A percentile compares a stretch with the other conserved stretches of the same genome.
phyloP scores from a whole-genome alignment of 2,113 vertebrate genomes.

The Smithornis capensis region DNA sequence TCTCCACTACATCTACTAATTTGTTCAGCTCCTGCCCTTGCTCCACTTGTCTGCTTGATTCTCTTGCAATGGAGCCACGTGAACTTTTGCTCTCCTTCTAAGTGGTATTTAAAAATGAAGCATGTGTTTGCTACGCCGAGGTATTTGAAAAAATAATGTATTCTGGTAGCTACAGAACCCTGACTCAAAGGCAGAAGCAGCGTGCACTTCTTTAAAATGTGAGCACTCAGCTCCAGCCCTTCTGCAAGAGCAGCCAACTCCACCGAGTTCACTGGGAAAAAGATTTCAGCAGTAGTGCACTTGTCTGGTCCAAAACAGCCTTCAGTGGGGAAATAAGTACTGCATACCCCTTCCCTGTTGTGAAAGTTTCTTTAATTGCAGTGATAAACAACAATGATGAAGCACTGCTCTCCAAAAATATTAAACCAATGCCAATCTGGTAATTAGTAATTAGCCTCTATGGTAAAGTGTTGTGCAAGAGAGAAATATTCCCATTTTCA shows the following conservation, averaged over 20 bases:
- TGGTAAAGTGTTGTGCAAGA: slow-evolving; percentile 2
- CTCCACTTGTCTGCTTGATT: background rate
- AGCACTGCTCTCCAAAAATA: slow-evolving; percentile 44
- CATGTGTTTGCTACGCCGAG: background rate
- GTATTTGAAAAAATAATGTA: background rate
- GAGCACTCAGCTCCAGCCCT: background rate
- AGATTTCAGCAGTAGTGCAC: background rate
- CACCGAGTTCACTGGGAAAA: background rate
- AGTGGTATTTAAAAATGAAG: slow-evolving; percentile 54
- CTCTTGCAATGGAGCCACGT: background rate
- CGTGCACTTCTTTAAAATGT: background rate
- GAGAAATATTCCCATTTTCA: slow-evolving; percentile 31
- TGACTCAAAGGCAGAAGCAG: background rate
- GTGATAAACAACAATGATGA: background rate
- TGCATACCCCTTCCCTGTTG: background rate
- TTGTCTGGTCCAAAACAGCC: background rate
- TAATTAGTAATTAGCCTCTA: slow-evolving; percentile 30
- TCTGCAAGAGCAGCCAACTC: background rate
- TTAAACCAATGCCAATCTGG: background rate
- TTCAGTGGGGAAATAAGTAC: background rate
- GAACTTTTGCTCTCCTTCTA: slow-evolving; percentile 54
- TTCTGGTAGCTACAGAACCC: background rate
- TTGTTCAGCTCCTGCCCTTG: background rate
- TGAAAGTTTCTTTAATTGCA: slow-evolving; percentile 25
- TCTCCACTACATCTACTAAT: background rate